Conservation (phyloP, 2,113 vertebrate species). For the Neogale vison region DNA sequence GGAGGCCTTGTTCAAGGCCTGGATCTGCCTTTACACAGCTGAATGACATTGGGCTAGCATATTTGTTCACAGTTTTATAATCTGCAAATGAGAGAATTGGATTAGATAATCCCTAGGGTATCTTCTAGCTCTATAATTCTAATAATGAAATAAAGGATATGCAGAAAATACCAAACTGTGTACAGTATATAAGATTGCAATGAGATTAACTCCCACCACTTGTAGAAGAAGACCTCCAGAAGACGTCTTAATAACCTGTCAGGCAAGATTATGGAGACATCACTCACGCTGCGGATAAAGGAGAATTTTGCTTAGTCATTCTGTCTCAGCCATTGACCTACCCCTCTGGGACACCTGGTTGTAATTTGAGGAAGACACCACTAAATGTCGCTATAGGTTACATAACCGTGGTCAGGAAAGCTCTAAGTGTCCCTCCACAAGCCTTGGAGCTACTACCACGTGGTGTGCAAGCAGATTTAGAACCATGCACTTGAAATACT, state of each 20-base stretch:
- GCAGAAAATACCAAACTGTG: neutral
- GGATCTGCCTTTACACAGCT: neutral
- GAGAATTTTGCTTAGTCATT: neutral
- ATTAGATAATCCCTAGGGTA: neutral
- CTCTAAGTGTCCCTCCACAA: neutral
- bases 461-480: neutral
- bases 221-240: neutral
- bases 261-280: neutral
- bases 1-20: neutral
- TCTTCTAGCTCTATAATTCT: neutral
- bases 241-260: neutral
- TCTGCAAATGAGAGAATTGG: constrained; percentile 30
- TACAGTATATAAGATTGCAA: neutral
- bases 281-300: neutral
- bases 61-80: constrained; percentile 4
- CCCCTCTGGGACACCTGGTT: constrained; percentile 35
- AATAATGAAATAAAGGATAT: neutral
- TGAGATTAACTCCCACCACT: neutral
- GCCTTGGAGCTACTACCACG: neutral
- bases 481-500: neutral
- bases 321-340: neutral
- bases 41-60: neutral
- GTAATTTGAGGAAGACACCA: constrained; percentile 64
- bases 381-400: constrained; percentile 72
- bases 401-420: neutral